These are phyloP conservation scores for Argentina silus DNA, from an alignment of 2,797 vertebrate species.

Conservation along the genomic window DNA sequence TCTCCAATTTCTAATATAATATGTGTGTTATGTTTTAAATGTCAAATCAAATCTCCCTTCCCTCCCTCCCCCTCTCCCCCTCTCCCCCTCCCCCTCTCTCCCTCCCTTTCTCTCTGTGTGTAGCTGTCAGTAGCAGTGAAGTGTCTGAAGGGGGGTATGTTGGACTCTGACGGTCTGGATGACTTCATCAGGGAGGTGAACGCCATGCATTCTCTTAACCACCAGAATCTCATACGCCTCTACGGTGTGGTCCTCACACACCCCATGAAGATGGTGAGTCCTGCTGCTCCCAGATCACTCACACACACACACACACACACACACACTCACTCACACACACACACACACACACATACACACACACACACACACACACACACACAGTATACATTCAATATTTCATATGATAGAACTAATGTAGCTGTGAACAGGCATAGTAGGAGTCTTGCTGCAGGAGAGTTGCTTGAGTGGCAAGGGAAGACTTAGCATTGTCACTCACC, in stretches of 20 bases:
- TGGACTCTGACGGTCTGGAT: slow-evolving; percentile 91
- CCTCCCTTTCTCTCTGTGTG: slow-evolving; percentile 6
- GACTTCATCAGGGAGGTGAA: slow-evolving; percentile 98
- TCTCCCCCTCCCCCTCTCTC: not conserved
- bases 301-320: not conserved
- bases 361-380: not conserved
- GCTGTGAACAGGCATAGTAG: no score
- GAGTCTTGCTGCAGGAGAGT: no score
- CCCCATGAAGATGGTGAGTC: slow-evolving; percentile 99
- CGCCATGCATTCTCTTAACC: slow-evolving; percentile 96
- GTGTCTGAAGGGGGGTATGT: slow-evolving; percentile 91
- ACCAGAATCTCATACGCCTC: slow-evolving; percentile 94
- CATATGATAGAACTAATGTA: not conserved
- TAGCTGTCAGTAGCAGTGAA: slow-evolving; percentile 95
- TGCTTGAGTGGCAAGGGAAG: no score
- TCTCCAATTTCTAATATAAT: not conserved
- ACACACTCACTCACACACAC: not conserved
- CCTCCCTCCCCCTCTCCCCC: not conserved
- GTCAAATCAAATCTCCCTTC: not conserved
- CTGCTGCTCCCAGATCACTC: no score
- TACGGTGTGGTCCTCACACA: slow-evolving; percentile 95
- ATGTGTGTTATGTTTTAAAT: no score
- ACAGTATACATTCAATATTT: not conserved
- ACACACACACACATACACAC: not conserved
- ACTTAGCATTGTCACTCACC: no score